Percentiles rank a stretch among this genome's conserved stretches.
Evolutionary conservation across 2,797 vertebrate species (phyloP).

Genomic region (Acrossocheilus wenchowensis): DNA sequence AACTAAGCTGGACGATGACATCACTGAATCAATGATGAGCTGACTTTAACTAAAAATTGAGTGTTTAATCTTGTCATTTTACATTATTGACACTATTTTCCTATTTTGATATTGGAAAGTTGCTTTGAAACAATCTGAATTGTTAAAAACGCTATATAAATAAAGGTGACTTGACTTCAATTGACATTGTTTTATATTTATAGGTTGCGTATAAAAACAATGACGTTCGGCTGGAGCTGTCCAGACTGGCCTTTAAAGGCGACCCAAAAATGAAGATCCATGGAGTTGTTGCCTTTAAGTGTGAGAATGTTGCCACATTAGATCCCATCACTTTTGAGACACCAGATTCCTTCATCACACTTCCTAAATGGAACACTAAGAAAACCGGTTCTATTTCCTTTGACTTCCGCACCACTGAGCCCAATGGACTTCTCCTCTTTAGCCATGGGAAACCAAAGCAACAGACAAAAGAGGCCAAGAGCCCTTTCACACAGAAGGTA

Average conservation of each 20-base stretch:
- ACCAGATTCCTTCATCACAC: slow-evolving; percentile 92
- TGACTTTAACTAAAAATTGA: no score
- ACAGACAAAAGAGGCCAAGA: slow-evolving; percentile 91
- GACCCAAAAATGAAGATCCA: slow-evolving; percentile 97
- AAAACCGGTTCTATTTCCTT: slow-evolving; percentile 98
- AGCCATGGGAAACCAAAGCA: slow-evolving; percentile 95
- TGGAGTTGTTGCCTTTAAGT: slow-evolving; percentile 96
- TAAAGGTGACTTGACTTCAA: no score
- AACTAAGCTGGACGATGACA: no score
- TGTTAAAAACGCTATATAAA: no score
- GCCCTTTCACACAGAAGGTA: slow-evolving; percentile 90
- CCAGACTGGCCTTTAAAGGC: slow-evolving; percentile 91
- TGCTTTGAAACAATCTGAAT: no score
- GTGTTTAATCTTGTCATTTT: no score
- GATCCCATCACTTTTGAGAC: slow-evolving; percentile 99
- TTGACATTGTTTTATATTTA: background rate
- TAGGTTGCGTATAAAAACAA: slow-evolving; percentile 99
- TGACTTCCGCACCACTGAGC: slow-evolving; percentile 98
- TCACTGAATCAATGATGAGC: no score
- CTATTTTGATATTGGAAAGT: no score
- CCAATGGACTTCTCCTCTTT: slow-evolving; percentile 96
- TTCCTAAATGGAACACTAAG: slow-evolving; percentile 98
- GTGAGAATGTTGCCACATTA: slow-evolving; percentile 96
- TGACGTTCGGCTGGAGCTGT: slow-evolving; percentile 94
- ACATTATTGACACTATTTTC: no score